phyloP scores from a whole-genome alignment of 2,888 invertebrate genomes.

The Leptinotarsa tumamoca region DNA sequence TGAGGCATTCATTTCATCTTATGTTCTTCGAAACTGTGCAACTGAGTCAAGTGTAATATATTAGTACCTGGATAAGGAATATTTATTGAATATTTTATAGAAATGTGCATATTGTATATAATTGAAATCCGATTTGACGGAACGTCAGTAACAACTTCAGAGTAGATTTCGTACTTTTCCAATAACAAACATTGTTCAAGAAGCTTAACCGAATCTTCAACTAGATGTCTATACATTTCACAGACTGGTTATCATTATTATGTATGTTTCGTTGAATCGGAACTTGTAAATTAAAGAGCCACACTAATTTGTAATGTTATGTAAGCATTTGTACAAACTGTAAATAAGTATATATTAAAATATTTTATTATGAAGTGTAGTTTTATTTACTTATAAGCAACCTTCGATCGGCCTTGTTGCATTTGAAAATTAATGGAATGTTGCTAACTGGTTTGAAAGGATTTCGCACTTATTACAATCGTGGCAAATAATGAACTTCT shows the following conservation, averaged over 20 bases:
- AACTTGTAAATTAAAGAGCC: constrained; percentile 52
- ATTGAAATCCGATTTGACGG: constrained; percentile 37
- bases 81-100: constrained; percentile 62
- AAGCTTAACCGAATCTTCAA: no score
- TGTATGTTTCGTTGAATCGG: constrained; percentile 17
- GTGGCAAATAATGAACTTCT: no score
- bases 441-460: not conserved
- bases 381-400: constrained; percentile 42
- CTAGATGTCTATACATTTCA: not conserved
- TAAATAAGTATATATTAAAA: constrained; percentile 58
- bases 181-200: not conserved
- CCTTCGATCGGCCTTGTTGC: not conserved
- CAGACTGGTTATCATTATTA: not conserved
- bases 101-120: constrained; percentile 63
- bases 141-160: not conserved
- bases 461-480: not conserved
- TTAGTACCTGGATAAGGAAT: constrained; percentile 67
- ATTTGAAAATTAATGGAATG: constrained; percentile 2
- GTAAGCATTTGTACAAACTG: constrained; percentile 64
- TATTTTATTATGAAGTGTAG: constrained; percentile 56
- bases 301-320: constrained; percentile 57
- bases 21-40: constrained; percentile 37
- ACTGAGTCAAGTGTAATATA: constrained; percentile 64
- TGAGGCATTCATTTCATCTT: constrained; percentile 1
- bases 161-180: not conserved